Percentiles rank a stretch among this genome's conserved stretches.
Conservation (phyloP, 2,888 invertebrate species). For the Achlya flavicornis region DNA sequence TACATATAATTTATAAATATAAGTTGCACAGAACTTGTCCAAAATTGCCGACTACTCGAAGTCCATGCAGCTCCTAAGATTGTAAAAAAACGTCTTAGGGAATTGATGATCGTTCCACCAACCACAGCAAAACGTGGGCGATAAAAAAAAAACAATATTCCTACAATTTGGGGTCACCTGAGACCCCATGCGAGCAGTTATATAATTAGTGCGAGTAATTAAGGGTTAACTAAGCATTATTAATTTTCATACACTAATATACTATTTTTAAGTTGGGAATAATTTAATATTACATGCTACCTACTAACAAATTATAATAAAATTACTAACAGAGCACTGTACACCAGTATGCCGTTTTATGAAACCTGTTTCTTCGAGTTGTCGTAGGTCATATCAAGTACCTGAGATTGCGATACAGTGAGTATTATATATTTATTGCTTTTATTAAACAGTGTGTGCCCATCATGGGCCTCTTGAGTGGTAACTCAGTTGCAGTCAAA, state of each 20-base stretch:
- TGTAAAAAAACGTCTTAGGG: too few relatives aligned
- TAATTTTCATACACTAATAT: not conserved
- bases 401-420: constrained; percentile 81
- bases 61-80: too few relatives aligned
- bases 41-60: too few relatives aligned
- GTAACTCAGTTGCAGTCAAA: too few relatives aligned
- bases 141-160: too few relatives aligned
- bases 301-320: constrained; percentile 54
- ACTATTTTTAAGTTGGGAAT: constrained; percentile 8
- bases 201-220: too few relatives aligned
- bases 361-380: constrained; percentile 72
- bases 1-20: too few relatives aligned
- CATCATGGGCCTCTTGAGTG: not conserved
- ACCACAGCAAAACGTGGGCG: too few relatives aligned
- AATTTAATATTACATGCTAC: constrained; percentile 28
- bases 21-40: too few relatives aligned
- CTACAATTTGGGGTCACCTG: too few relatives aligned
- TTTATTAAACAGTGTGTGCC: constrained; percentile 8
- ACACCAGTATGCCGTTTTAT: constrained; percentile 82
- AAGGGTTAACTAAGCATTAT: constrained; percentile 1
- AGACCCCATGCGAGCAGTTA: too few relatives aligned
- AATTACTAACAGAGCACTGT: constrained; percentile 80
- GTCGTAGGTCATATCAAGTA: constrained; percentile 71
- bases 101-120: too few relatives aligned
- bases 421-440: constrained; percentile 52